phyloP scores from a whole-genome alignment of 2,797 vertebrate species.

The Scomberomorus guttatus region DNA sequence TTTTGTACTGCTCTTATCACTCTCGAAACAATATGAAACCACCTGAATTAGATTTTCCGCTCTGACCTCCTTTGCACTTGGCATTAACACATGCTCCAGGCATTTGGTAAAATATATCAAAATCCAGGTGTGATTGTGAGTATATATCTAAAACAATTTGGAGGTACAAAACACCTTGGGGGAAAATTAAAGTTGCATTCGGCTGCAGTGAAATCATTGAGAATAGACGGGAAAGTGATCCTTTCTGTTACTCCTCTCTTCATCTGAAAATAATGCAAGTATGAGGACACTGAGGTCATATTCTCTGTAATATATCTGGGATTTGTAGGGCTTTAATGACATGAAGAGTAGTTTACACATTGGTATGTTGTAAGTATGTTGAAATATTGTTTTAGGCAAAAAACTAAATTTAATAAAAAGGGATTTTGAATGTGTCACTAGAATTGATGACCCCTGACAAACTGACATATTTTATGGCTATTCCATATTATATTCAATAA shows the following conservation, averaged over 20 bases:
- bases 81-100: background rate
- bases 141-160: background rate
- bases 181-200: background rate
- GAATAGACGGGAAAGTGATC: background rate
- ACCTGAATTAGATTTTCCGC: conserved; percentile 21
- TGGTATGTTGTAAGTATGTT: too few species aligned
- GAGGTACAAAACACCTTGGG: background rate
- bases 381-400: too few species aligned
- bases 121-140: background rate
- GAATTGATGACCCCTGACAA: too few species aligned
- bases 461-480: too few species aligned
- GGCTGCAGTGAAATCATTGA: background rate
- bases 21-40: conserved; percentile 18
- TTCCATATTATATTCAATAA: too few species aligned
- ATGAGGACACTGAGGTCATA: too few species aligned
- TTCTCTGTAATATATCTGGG: too few species aligned
- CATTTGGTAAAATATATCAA: background rate
- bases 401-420: too few species aligned
- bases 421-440: too few species aligned
- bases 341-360: too few species aligned
- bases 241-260: background rate
- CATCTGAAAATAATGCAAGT: too few species aligned
- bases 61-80: conserved; percentile 19
- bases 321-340: too few species aligned
- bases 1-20: conserved; percentile 12